These are phyloP conservation scores for Empidonax alnorum DNA, from an alignment of 2,113 vertebrate species.

Conservation along the genomic window DNA sequence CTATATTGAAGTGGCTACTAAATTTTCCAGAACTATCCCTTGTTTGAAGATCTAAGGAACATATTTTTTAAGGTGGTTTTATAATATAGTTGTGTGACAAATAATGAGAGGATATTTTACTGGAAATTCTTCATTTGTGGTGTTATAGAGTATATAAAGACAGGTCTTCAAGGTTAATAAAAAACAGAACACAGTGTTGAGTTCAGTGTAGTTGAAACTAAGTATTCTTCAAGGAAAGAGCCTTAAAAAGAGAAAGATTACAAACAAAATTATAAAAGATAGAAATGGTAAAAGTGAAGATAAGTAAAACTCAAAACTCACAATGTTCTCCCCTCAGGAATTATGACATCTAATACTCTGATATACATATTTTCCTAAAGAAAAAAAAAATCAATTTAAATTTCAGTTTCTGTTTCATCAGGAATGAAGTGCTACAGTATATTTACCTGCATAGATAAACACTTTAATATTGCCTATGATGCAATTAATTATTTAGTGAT, in stretches of 20 bases:
- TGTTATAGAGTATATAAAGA: background rate
- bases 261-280: background rate
- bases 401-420: background rate
- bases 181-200: background rate
- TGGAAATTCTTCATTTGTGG: background rate
- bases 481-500: background rate
- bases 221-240: background rate
- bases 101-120: background rate
- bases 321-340: background rate
- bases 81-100: background rate
- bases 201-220: background rate
- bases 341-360: background rate
- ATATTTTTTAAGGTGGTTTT: background rate
- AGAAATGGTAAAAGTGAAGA: background rate
- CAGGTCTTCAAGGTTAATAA: background rate
- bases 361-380: background rate
- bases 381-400: background rate
- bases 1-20: fast-evolving
- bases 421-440: background rate
- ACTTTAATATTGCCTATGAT: background rate
- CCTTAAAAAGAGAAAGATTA: background rate
- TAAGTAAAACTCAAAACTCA: background rate
- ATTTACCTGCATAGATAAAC: background rate
- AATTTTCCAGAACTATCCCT: background rate
- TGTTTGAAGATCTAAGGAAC: background rate